Evolutionary conservation across 2,888 invertebrate species (phyloP).

Genomic region (Plutella xylostella): DNA sequence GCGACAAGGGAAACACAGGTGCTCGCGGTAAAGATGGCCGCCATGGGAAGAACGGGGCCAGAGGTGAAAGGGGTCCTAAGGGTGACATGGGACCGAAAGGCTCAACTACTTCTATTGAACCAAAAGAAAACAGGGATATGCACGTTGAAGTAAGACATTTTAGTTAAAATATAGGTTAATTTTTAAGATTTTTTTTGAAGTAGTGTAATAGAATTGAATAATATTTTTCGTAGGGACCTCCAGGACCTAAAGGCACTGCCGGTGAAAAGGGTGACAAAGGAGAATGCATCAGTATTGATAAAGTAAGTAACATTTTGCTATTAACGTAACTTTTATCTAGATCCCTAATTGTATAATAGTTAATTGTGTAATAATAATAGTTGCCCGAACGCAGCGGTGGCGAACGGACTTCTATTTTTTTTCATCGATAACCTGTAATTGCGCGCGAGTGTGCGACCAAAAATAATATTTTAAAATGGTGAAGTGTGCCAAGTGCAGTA

Average conservation of each 20-base stretch:
- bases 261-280: conserved; percentile 44
- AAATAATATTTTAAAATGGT: too few relatives aligned
- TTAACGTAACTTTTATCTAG: neutral
- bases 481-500: too few relatives aligned
- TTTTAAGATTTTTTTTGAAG: neutral
- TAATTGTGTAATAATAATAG: too few relatives aligned
- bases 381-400: too few relatives aligned
- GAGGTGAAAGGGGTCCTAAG: neutral
- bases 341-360: too few relatives aligned
- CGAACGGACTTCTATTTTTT: too few relatives aligned
- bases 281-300: conserved; percentile 12
- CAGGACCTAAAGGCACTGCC: conserved; percentile 53
- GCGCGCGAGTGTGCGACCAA: too few relatives aligned
- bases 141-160: conserved; percentile 40
- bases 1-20: too few relatives aligned
- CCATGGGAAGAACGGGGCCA: too few relatives aligned
- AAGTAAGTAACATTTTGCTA: neutral
- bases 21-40: neutral
- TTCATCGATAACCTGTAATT: too few relatives aligned
- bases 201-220: too few relatives aligned
- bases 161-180: neutral
- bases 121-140: conserved; percentile 46
- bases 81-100: neutral
- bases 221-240: conserved; percentile 38
- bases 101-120: neutral